Evolutionary conservation across 2,113 vertebrate genomes (phyloP).

Genomic region (Triplophysa siluroides): DNA sequence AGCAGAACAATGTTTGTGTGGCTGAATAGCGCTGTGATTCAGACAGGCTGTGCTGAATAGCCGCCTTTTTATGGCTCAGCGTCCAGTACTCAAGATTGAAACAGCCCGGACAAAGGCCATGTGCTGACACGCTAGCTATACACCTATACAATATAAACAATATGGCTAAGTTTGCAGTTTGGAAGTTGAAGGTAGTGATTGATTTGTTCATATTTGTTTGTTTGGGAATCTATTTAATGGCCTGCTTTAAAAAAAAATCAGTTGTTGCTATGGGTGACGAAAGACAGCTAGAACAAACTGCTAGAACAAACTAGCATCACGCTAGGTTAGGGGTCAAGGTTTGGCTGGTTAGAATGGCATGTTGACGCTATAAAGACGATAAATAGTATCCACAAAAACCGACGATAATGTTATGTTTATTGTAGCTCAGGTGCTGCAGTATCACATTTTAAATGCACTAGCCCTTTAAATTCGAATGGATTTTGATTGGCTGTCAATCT

Average conservation of each 20-base stretch:
- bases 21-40: conserved; percentile 61
- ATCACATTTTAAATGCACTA: too few relatives aligned
- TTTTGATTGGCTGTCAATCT: too few relatives aligned
- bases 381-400: too few relatives aligned
- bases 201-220: conserved; percentile 8
- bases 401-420: too few relatives aligned
- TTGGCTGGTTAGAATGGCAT: too few relatives aligned
- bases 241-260: not conserved
- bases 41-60: conserved; percentile 57
- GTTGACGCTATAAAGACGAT: too few relatives aligned
- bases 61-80: conserved; percentile 54
- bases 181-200: not conserved
- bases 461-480: too few relatives aligned
- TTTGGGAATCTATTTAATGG: not conserved
- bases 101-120: conserved; percentile 23
- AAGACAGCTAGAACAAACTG: not conserved
- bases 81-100: conserved; percentile 30
- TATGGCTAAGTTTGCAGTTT: conserved; percentile 8
- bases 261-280: not conserved
- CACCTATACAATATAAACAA: conserved; percentile 19
- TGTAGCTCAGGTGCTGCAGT: too few relatives aligned
- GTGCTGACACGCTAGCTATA: conserved; percentile 17
- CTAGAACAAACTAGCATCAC: too few relatives aligned
- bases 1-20: conserved; percentile 28
- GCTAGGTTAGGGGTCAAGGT: not conserved